A percentile compares a stretch with the other conserved stretches of the same genome.
Evolutionary conservation across 2,888 invertebrate genomes (phyloP).

Genomic region (Crossocerus cetratus): DNA sequence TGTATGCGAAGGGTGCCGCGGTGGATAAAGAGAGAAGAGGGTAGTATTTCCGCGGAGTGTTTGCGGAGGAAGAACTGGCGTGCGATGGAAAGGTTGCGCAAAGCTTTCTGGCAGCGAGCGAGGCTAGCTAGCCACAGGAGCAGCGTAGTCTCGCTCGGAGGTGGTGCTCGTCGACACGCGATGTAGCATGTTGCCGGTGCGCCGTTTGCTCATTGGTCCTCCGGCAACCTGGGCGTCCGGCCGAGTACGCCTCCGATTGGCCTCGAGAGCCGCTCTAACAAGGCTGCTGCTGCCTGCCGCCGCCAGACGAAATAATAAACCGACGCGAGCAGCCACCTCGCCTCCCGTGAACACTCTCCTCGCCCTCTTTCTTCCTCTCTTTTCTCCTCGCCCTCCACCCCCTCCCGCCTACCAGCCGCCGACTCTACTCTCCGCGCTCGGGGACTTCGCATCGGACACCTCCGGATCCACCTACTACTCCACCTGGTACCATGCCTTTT

Average conservation of each 20-base stretch:
- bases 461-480: no score
- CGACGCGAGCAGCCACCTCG: conserved; percentile 45
- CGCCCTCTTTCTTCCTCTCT: conserved; percentile 43
- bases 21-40: conserved; percentile 3
- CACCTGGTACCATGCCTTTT: no score
- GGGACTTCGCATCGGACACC: not conserved
- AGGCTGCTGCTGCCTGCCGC: conserved; percentile 72
- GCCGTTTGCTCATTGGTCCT: conserved; percentile 67
- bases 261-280: conserved; percentile 65
- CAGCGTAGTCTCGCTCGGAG: conserved; percentile 67
- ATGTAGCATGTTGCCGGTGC: conserved; percentile 72
- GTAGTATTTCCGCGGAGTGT: no score
- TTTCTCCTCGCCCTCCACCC: conserved; percentile 20
- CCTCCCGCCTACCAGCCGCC: not conserved
- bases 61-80: no score
- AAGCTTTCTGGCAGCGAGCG: conserved; percentile 47
- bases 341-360: conserved; percentile 35
- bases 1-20: conserved; percentile 1
- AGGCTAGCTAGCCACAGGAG: conserved; percentile 34
- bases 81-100: conserved; percentile 43
- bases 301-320: conserved; percentile 74
- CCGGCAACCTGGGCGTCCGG: conserved; percentile 70
- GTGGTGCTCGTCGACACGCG: conserved; percentile 75
- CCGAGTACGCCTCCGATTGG: conserved; percentile 73
- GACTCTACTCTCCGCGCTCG: conserved; percentile 7